phyloP scores from a whole-genome alignment of 2,113 vertebrate species.

The Jacana jacana region DNA sequence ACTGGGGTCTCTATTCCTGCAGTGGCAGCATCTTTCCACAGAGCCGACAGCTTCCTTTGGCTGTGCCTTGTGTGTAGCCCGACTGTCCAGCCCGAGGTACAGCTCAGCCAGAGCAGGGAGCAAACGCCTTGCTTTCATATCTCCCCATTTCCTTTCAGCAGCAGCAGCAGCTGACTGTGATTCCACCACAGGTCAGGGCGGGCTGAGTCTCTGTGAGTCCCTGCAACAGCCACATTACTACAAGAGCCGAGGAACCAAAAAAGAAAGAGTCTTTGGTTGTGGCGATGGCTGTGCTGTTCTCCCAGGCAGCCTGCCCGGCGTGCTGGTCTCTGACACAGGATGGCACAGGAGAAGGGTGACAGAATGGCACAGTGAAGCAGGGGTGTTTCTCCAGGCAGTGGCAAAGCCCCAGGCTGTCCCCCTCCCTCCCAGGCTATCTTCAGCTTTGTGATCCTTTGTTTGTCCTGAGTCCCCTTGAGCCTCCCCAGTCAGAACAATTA shows the following conservation, averaged over 20 bases:
- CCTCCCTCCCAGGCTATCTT: not conserved
- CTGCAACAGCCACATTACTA: not conserved
- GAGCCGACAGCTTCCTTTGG: not conserved
- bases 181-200: accelerated
- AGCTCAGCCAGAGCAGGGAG: not conserved
- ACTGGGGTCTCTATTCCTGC: not conserved
- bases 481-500: slow-evolving; percentile 2
- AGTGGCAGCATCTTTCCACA: not conserved
- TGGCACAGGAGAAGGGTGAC: not conserved
- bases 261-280: not conserved
- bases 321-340: not conserved
- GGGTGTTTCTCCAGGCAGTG: not conserved
- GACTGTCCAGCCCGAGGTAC: not conserved
- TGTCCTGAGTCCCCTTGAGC: not conserved
- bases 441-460: not conserved
- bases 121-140: not conserved
- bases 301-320: accelerated
- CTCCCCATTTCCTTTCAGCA: not conserved
- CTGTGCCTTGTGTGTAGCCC: not conserved
- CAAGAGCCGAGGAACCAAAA: not conserved
- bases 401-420: not conserved
- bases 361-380: no score
- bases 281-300: not conserved
- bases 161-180: not conserved
- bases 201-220: not conserved